Percentiles rank a stretch among this genome's conserved stretches.
These are phyloP conservation scores for Planococcus citri DNA, from an alignment of 1,140 invertebrate species.

Conservation along the genomic window DNA sequence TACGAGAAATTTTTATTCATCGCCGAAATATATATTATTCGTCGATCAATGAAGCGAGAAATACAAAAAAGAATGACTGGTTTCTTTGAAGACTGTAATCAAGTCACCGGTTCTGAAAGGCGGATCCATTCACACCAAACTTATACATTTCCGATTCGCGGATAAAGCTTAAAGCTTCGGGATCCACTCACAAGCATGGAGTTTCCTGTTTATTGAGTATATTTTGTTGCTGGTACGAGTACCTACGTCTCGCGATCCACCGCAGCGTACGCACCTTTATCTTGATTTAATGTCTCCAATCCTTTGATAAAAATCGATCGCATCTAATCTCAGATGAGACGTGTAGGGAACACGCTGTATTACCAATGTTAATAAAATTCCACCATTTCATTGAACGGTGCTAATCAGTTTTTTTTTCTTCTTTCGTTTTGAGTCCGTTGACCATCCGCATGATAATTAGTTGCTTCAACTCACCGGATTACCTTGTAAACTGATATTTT, in stretches of 20 bases:
- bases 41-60: neutral
- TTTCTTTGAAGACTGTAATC: neutral
- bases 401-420: conserved; percentile 14
- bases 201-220: neutral
- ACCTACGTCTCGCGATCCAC: neutral
- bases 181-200: neutral
- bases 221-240: neutral
- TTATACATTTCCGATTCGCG: neutral
- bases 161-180: neutral
- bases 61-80: conserved; percentile 1
- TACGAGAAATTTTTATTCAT: neutral
- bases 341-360: neutral
- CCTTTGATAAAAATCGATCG: neutral
- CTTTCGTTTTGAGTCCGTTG: neutral
- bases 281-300: conserved; percentile 2
- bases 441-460: conserved; percentile 6
- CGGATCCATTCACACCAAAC: neutral
- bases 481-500: conserved; percentile 17
- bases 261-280: neutral
- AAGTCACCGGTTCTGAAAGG: neutral
- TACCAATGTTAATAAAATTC: conserved; percentile 12
- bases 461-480: conserved; percentile 17
- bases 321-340: neutral
- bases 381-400: conserved; percentile 10
- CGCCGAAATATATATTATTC: neutral